phyloP scores from a whole-genome alignment of 2,113 vertebrate species.

The Podilymbus podiceps region DNA sequence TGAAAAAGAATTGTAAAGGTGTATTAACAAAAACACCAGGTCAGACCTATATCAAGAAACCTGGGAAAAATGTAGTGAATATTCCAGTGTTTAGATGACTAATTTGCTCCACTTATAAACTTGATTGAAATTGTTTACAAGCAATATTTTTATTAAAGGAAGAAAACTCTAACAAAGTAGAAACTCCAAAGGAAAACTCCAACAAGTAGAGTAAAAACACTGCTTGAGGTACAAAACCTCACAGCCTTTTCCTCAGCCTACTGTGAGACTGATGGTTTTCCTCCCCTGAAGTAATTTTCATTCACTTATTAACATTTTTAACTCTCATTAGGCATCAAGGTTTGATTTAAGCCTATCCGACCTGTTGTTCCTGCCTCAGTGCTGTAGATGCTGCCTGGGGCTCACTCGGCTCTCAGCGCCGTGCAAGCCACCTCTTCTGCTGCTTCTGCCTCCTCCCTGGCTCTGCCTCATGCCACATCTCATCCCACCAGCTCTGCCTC shows the following conservation, averaged over 20 bases:
- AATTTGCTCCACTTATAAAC: background rate
- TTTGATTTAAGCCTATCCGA: background rate
- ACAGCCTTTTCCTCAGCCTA: background rate
- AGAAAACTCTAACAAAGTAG: background rate
- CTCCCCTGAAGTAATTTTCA: background rate
- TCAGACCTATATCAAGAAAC: background rate
- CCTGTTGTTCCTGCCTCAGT: background rate
- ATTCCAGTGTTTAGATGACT: background rate
- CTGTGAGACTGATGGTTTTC: background rate
- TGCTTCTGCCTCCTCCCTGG: background rate
- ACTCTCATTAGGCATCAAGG: background rate
- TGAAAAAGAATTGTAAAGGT: background rate
- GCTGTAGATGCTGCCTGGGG: background rate
- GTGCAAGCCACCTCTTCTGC: background rate
- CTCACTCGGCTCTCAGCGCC: background rate
- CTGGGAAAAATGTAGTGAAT: background rate
- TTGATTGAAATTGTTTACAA: background rate
- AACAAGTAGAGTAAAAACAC: background rate
- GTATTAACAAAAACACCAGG: background rate
- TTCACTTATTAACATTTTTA: background rate
- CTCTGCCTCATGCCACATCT: background rate
- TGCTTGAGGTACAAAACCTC: background rate
- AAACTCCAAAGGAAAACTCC: background rate
- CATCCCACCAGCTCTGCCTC: background rate
- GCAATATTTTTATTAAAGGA: background rate